Conservation (phyloP, 2,888 invertebrate genomes). For the Catocala fraxini region DNA sequence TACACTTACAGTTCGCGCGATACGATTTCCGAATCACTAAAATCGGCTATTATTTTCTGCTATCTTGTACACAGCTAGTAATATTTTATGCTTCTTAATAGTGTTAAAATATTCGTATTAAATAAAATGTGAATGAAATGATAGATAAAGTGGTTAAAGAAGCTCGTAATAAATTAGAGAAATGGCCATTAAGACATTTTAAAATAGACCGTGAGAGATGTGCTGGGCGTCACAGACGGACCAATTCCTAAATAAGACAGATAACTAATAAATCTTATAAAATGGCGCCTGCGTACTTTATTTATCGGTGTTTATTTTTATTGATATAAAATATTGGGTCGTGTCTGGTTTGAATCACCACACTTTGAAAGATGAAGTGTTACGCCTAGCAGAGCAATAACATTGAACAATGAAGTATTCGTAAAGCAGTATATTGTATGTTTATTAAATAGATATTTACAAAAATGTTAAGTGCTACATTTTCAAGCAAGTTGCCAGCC, state of each 20-base stretch:
- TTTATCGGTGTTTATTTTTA: constrained; percentile 1
- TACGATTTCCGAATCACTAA: no score
- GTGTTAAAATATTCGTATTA: constrained; percentile 8
- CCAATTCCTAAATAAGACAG: constrained; percentile 15
- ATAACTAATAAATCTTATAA: constrained; percentile 8
- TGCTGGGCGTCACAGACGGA: constrained; percentile 9
- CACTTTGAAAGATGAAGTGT: no score
- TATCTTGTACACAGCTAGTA: no score
- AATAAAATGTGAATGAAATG: background rate
- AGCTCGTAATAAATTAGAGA: constrained; percentile 14
- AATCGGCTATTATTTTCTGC: no score
- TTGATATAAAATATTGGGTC: background rate
- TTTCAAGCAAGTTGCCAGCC: no score
- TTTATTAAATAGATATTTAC: no score
- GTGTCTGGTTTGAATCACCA: background rate
- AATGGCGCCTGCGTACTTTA: background rate
- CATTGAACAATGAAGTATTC: no score
- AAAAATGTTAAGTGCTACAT: no score
- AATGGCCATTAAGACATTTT: constrained; percentile 7
- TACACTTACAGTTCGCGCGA: no score
- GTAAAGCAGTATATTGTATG: no score
- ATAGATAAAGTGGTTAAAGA: constrained; percentile 5
- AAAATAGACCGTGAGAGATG: constrained; percentile 8
- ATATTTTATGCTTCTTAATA: constrained; percentile 1
- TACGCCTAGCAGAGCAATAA: no score